Evolutionary conservation across 1,140 invertebrate species (phyloP).

Genomic region (Hypsibius dujardini): DNA sequence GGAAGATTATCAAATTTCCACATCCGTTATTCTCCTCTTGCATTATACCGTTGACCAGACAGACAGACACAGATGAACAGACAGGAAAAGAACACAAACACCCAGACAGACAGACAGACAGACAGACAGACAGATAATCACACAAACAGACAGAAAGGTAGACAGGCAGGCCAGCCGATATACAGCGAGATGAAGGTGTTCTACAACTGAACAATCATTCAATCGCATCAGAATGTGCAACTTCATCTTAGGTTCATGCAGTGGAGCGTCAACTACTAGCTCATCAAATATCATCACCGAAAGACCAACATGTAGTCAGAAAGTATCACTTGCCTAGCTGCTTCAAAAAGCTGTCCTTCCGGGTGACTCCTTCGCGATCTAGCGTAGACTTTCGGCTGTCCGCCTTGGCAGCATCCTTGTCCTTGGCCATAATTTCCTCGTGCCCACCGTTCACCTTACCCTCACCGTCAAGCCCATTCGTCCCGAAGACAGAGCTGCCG

Average conservation of each 20-base stretch:
- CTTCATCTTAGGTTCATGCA: no score
- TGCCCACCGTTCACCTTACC: background rate
- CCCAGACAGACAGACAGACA: background rate
- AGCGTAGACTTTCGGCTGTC: background rate
- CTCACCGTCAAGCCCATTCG: background rate
- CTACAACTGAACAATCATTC: background rate
- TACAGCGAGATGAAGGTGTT: background rate
- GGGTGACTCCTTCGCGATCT: background rate
- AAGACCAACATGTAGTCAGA: background rate
- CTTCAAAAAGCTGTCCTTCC: background rate
- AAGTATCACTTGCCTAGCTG: background rate
- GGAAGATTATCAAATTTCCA: background rate
- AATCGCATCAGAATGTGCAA: no score
- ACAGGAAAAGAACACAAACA: background rate
- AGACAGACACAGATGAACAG: constrained; percentile 5
- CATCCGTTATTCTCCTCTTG: no score
- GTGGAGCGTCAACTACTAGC: background rate
- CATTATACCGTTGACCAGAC: background rate
- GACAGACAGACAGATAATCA: no score
- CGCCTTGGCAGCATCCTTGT: background rate
- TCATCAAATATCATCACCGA: background rate
- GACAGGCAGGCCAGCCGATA: background rate
- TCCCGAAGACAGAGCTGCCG: background rate
- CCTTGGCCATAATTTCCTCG: background rate
- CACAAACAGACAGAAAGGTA: no score